These are phyloP conservation scores for Zootermopsis nevadensis DNA, from an alignment of 2,888 invertebrate genomes.

Conservation along the genomic window DNA sequence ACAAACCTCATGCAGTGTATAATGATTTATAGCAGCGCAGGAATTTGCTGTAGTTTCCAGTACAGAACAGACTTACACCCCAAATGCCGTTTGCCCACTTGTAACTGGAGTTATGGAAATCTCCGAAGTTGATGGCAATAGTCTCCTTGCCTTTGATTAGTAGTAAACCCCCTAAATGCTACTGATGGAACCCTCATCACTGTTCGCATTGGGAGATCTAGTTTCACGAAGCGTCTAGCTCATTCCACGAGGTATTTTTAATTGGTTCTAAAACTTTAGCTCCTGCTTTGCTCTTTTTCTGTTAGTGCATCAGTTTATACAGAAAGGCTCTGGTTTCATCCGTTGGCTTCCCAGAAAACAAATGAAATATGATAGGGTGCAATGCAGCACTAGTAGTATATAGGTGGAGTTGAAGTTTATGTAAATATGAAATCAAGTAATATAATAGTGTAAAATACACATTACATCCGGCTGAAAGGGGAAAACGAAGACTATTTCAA, in stretches of 20 bases:
- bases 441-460: slow-evolving; percentile 25
- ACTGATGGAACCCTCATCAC: not conserved
- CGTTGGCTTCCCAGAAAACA: slow-evolving; percentile 43
- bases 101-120: not conserved
- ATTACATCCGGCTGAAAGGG: not conserved
- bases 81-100: not conserved
- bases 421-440: slow-evolving; percentile 41
- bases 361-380: slow-evolving; percentile 37
- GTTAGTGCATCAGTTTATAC: slow-evolving; percentile 32
- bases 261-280: slow-evolving; percentile 44
- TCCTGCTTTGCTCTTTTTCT: slow-evolving; percentile 15
- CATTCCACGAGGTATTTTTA: slow-evolving; percentile 32
- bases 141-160: slow-evolving; percentile 30
- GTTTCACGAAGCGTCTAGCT: slow-evolving; percentile 4
- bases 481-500: slow-evolving; percentile 13
- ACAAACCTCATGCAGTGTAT: not conserved
- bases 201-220: not conserved
- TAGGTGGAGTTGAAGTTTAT: slow-evolving; percentile 41
- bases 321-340: slow-evolving; percentile 34
- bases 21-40: not conserved
- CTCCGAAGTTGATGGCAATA: not conserved
- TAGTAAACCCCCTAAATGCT: slow-evolving; percentile 11
- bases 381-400: slow-evolving; percentile 45
- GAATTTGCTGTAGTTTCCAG: not conserved
- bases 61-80: not conserved